phyloP scores from a whole-genome alignment of 2,888 invertebrate genomes.

The Thysanoteuthis rhombus region DNA sequence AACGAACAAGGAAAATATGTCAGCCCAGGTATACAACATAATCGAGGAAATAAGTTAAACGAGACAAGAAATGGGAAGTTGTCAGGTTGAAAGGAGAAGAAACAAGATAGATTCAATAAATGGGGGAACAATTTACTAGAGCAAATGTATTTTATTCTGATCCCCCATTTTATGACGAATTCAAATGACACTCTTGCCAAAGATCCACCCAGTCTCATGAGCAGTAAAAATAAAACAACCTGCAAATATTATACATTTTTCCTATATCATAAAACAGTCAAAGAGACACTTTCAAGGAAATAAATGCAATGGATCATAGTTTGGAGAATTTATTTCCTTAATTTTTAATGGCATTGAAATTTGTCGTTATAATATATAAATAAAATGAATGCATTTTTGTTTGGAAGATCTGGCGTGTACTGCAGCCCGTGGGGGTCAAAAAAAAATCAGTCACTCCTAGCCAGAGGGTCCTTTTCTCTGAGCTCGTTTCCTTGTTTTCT shows the following conservation, averaged over 20 bases:
- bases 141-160: neutral
- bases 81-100: too few species aligned
- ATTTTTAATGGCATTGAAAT: neutral
- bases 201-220: neutral
- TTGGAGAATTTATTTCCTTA: neutral
- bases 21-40: neutral
- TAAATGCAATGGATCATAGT: neutral
- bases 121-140: neutral
- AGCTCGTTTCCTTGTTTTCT: too few species aligned
- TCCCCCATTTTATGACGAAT: neutral
- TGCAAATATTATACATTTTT: neutral
- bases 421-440: too few species aligned
- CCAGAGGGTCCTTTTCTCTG: too few species aligned
- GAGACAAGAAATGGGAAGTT: too few species aligned
- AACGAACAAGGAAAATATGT: neutral
- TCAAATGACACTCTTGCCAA: neutral
- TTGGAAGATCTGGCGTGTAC: too few species aligned
- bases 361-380: neutral
- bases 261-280: neutral
- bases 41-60: neutral
- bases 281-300: neutral
- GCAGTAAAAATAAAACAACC: neutral
- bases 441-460: too few species aligned
- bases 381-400: too few species aligned
- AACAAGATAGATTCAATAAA: neutral